These are phyloP conservation scores for Omphaloscelis lunosa DNA, from an alignment of 2,888 invertebrate genomes.

Conservation along the genomic window DNA sequence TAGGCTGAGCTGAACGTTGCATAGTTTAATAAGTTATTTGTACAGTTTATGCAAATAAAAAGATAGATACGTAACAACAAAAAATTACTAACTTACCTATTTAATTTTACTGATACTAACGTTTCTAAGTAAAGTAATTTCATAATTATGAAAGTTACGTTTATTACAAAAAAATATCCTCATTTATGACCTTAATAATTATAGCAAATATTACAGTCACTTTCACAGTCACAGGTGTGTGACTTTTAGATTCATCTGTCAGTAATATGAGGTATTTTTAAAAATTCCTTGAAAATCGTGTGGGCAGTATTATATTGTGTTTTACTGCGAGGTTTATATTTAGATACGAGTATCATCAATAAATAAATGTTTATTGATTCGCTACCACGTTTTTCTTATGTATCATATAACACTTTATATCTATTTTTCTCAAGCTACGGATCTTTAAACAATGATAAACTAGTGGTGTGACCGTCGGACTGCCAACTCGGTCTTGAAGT, in stretches of 20 bases:
- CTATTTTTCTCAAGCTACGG: background rate
- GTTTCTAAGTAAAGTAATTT: conserved; percentile 7
- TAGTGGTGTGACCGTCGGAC: too few species aligned
- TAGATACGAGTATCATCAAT: background rate
- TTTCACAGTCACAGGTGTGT: too few species aligned
- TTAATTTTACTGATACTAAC: conserved; percentile 14
- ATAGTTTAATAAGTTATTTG: background rate
- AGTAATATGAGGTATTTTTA: conserved; percentile 2
- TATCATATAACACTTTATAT: background rate
- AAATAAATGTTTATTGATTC: background rate
- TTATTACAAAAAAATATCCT: conserved; percentile 2
- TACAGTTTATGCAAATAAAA: background rate
- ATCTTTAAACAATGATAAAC: background rate
- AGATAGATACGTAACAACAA: background rate
- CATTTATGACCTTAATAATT: background rate
- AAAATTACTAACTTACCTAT: background rate
- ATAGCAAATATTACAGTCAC: background rate
- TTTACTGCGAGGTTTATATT: background rate
- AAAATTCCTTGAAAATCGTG: conserved; percentile 4
- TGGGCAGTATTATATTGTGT: conserved; percentile 21
- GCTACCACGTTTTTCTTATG: background rate
- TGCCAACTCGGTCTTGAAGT: too few species aligned
- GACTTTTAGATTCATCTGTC: background rate
- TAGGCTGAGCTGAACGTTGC: too few species aligned
- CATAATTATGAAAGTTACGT: background rate